phyloP scores from a whole-genome alignment of 2,113 vertebrate species.

The Siniperca knerii region DNA sequence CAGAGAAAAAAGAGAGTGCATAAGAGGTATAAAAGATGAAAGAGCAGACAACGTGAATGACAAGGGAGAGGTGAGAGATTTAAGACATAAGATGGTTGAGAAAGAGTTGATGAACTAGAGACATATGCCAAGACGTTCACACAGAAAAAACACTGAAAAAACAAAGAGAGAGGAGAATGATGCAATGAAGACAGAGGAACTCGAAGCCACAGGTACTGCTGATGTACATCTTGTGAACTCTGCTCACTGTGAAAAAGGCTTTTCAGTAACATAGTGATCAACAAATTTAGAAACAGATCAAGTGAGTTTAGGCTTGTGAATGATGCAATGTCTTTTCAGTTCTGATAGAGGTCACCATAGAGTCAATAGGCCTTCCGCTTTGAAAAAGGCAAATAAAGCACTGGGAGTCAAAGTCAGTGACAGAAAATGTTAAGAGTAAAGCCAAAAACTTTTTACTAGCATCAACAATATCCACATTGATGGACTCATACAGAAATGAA shows the following conservation, averaged over 20 bases:
- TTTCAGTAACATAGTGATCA: background rate
- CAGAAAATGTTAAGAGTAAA: background rate
- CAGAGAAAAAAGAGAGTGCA: background rate
- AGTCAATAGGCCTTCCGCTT: background rate
- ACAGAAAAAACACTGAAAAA: slow-evolving; percentile 20
- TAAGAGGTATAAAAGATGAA: slow-evolving; percentile 34
- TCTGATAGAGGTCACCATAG: slow-evolving; percentile 13
- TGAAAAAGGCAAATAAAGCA: slow-evolving; percentile 12
- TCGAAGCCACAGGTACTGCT: slow-evolving; percentile 3
- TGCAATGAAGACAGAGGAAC: slow-evolving; percentile 36
- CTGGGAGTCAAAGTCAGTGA: background rate
- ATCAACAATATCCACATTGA: background rate
- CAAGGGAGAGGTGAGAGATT: slow-evolving; percentile 39
- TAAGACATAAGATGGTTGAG: slow-evolving; percentile 36
- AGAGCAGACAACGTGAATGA: slow-evolving; percentile 32
- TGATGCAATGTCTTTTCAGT: slow-evolving; percentile 7
- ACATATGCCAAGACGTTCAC: slow-evolving; percentile 5
- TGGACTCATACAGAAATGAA: background rate
- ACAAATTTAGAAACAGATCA: slow-evolving; percentile 21
- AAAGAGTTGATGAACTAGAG: slow-evolving; percentile 7
- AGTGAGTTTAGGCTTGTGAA: background rate
- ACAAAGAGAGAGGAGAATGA: slow-evolving; percentile 30
- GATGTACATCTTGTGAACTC: slow-evolving; percentile 13
- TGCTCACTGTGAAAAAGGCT: background rate
- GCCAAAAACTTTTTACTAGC: background rate